Evolutionary conservation across 2,113 vertebrate species (phyloP), one percentile per base, ranked within the genome.

Genomic region (Epinephelus cyanopodus): DNA sequence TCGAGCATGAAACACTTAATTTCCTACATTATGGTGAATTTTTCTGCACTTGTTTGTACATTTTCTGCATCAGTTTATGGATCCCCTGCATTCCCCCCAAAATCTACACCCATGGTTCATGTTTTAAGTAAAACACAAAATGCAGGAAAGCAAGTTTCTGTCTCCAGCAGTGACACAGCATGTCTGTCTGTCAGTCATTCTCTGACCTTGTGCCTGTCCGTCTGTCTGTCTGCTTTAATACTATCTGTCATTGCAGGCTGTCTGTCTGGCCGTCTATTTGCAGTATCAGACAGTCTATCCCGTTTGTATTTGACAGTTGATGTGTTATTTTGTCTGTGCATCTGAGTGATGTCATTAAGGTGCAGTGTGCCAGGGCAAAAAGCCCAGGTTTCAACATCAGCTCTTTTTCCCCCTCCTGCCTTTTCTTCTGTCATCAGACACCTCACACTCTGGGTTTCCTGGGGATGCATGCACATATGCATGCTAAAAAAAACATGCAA

Each of bases 311-410:
- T 88, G 89, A 91, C 84, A 89, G 85, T 85, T 91, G 85, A 93
- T 80, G 88, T 80, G 88, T 88, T 92, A 89, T 89, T 90, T 83
- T 84, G 85, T 92, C 73, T 61, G 70, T 62, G 66, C 15, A 68
- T 81, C 81, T 66, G 78, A 75, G 79, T 94, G 94, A 92, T 93
- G 89, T 94, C 91, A 94, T 93, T 87, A 81, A 91, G 90, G 89
- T 89, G 88, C 81, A 67, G 78, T 73, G 92, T 92, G 91, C 91
- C 92, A 90, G 73, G 83, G 81, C 88, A 83, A 61, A 84, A 58
- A 84, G 83, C 87, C 84, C 67, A 84, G 81, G 85, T 85, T 75
- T 89, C 78, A 81, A 57, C 77, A 75, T 86, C 69, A 74, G 67
- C 69, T 82, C 79, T 76, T 65, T 29, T 45, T 4, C 18, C 52